Evolutionary conservation across 2,888 invertebrate species (phyloP).

Genomic region (Heliconius cydno): DNA sequence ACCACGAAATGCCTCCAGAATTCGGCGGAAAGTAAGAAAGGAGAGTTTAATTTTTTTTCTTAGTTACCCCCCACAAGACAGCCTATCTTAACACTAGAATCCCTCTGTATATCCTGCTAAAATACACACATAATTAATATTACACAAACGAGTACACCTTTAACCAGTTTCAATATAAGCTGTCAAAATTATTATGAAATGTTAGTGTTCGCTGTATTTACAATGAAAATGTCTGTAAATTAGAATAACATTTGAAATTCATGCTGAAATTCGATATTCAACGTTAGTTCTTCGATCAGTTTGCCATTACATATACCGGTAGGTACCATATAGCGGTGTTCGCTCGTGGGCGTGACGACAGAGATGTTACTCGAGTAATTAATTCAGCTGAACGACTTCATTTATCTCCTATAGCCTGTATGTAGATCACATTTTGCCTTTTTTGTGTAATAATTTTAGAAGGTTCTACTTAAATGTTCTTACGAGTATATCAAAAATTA

Average conservation of each 20-base stretch:
- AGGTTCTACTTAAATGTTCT: too few species aligned
- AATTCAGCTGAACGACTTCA: constrained; percentile 36
- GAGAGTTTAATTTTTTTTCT: too few species aligned
- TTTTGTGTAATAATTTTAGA: neutral
- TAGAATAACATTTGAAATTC: neutral
- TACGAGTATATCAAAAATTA: too few species aligned
- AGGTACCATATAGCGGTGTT: neutral
- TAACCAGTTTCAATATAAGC: neutral
- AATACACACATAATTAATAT: too few species aligned
- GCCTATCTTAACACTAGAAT: too few species aligned
- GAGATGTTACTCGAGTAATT: constrained; percentile 41
- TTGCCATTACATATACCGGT: constrained; percentile 1
- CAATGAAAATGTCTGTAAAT: neutral
- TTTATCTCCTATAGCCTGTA: constrained; percentile 32
- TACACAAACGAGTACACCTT: too few species aligned
- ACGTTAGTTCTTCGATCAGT: constrained; percentile 26
- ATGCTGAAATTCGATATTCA: neutral
- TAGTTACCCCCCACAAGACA: too few species aligned
- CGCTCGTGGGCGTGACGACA: constrained; percentile 36
- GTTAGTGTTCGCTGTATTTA: neutral
- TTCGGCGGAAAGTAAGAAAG: too few species aligned
- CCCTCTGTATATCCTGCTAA: too few species aligned
- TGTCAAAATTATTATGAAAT: neutral
- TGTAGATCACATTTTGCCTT: neutral
- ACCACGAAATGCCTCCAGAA: too few species aligned